These are phyloP conservation scores for Rhinophrynus dorsalis DNA, from an alignment of 2,797 vertebrate species.

Conservation along the genomic window DNA sequence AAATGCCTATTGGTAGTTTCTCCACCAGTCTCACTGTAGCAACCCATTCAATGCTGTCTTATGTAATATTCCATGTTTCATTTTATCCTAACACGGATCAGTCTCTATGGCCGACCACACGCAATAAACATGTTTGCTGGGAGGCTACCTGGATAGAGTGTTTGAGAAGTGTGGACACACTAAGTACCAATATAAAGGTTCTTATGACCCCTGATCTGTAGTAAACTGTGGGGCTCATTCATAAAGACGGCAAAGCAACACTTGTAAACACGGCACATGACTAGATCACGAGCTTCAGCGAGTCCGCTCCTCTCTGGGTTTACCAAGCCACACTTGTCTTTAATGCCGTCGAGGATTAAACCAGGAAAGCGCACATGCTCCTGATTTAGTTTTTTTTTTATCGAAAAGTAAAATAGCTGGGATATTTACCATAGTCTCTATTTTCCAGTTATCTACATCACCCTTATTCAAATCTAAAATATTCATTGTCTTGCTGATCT, in stretches of 20 bases:
- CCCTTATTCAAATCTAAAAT: conserved; percentile 27
- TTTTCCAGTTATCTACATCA: too few species aligned
- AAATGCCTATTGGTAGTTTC: too few species aligned
- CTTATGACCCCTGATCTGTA: too few species aligned
- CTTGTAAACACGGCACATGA: conserved; percentile 22
- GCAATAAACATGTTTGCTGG: neutral
- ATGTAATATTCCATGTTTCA: too few species aligned
- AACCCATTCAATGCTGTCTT: too few species aligned
- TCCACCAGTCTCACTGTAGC: too few species aligned
- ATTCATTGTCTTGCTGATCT: conserved; percentile 29
- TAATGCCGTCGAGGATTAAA: conserved; percentile 7
- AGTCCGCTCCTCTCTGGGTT: neutral
- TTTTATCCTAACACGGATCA: neutral
- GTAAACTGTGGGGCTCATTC: conserved; percentile 32
- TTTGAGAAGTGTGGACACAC: too few species aligned
- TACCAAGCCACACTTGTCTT: neutral
- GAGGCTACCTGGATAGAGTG: too few species aligned
- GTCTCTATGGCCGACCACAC: neutral
- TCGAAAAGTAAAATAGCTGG: too few species aligned
- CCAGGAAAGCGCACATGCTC: neutral
- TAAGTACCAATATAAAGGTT: too few species aligned
- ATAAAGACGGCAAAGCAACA: conserved; percentile 6
- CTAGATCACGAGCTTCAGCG: neutral
- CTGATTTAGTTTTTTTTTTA: too few species aligned
- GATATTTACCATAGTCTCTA: too few species aligned